Evolutionary conservation across 64 coral and sea anemone genomes (phyloP), one percentile per base, ranked within the genome.

Genomic region (Montipora foliosa): DNA sequence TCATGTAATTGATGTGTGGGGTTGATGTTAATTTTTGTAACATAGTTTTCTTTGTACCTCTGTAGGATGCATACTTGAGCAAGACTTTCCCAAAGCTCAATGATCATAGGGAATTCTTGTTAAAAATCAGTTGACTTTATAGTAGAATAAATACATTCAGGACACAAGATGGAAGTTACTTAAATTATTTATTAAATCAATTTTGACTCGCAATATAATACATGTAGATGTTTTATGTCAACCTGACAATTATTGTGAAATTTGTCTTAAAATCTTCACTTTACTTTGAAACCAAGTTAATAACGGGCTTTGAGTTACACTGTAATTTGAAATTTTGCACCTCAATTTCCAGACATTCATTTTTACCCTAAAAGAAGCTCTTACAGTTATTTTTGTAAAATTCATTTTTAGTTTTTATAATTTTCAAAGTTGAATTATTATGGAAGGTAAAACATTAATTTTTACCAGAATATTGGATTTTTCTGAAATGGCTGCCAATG

Each of bases 1-100:
- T 37, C 29, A 37, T 57, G 53, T 57, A 57, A 57, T 11, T 57
- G 6, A 57, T 57, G 11, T 57, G 53, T 1, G 1, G 11, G 53
- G 29, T 37, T 37, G 29, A 37, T 37, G 29, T 37, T 57, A 57
- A 57, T 57, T 64, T 64, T 64, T 64, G 60, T 64, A 64, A 64
- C 13, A 12, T 15, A 64, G 60, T 64, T 64, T 64, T 64, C 60
- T 86, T 86, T 86, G 66, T 86, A 71, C 82, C 22, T 86, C 82
- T 86, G 5, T 86, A 86, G 82, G 82, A 86, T 12, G 62, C 82
- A 86, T 86, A 86, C 82, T 72, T 86, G 82, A 86, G 16, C 62
- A 86, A 72, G 82, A 48, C 47, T 71, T 4, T 86, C 16, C 82
- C 82, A 86, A 86, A 68, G 44, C 82, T 72, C 44, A 71, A 16